Evolutionary conservation across 2,797 vertebrate genomes (phyloP).

Genomic region (Microhierax caerulescens): DNA sequence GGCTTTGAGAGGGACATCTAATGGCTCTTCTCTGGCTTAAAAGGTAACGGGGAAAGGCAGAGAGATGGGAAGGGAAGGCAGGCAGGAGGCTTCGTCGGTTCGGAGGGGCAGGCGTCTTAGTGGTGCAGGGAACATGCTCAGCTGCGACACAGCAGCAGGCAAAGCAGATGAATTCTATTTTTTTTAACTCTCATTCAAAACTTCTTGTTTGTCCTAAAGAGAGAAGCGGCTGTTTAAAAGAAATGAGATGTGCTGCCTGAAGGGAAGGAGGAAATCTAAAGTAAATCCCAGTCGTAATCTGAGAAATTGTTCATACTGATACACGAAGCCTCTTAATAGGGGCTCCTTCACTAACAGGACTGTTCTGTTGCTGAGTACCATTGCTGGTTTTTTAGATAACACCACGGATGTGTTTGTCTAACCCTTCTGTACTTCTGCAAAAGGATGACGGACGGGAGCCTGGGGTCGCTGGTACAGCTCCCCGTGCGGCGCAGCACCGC

Average conservation of each 20-base stretch:
- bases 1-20: not conserved
- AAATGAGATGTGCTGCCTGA: accelerated
- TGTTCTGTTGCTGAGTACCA: not conserved
- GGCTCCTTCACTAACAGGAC: not conserved
- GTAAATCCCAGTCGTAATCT: not conserved
- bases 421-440: not conserved
- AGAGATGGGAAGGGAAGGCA: not conserved
- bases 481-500: not conserved
- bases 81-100: not conserved
- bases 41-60: not conserved
- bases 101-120: not conserved
- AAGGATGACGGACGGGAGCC: not conserved
- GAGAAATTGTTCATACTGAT: not conserved
- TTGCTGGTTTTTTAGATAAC: not conserved
- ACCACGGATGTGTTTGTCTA: accelerated
- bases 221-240: not conserved
- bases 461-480: not conserved
- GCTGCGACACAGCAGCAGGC: not conserved
- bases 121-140: not conserved
- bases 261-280: not conserved
- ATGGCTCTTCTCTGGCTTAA: not conserved
- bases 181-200: not conserved
- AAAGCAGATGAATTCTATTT: conserved; percentile 15
- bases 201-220: not conserved
- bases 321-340: not conserved